A percentile compares a stretch with the other conserved stretches of the same genome.
Evolutionary conservation across 2,113 vertebrate genomes (phyloP).

Genomic region (Nasalis larvatus): DNA sequence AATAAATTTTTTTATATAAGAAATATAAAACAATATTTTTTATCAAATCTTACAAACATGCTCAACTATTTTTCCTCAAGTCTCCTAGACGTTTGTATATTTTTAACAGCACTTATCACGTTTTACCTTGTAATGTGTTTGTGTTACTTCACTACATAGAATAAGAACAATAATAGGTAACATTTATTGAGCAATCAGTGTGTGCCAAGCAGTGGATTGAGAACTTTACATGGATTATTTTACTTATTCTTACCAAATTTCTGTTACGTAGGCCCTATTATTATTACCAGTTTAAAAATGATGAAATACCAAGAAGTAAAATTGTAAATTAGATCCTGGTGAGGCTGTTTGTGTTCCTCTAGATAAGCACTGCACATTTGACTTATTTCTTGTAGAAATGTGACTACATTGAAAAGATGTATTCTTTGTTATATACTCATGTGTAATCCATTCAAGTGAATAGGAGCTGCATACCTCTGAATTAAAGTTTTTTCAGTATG

Average conservation of each 20-base stretch:
- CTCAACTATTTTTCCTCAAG: background rate
- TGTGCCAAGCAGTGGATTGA: background rate
- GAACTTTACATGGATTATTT: background rate
- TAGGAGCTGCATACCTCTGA: background rate
- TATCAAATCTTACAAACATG: background rate
- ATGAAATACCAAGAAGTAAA: background rate
- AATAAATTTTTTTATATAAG: background rate
- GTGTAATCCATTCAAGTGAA: background rate
- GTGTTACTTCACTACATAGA: background rate
- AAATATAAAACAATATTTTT: background rate
- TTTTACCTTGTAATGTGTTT: background rate
- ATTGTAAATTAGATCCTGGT: background rate
- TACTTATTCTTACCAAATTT: background rate
- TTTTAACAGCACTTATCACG: background rate
- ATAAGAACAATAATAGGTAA: background rate
- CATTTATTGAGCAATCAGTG: background rate
- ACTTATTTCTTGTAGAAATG: background rate
- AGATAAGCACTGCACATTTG: background rate
- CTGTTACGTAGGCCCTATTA: background rate
- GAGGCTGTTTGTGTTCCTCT: background rate
- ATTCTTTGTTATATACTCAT: background rate
- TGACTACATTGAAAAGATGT: background rate
- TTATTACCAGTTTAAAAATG: background rate
- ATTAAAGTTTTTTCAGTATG: background rate
- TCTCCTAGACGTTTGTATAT: background rate